Conservation (phyloP, 2,113 vertebrate genomes). For the Pseudonaja textilis region DNA sequence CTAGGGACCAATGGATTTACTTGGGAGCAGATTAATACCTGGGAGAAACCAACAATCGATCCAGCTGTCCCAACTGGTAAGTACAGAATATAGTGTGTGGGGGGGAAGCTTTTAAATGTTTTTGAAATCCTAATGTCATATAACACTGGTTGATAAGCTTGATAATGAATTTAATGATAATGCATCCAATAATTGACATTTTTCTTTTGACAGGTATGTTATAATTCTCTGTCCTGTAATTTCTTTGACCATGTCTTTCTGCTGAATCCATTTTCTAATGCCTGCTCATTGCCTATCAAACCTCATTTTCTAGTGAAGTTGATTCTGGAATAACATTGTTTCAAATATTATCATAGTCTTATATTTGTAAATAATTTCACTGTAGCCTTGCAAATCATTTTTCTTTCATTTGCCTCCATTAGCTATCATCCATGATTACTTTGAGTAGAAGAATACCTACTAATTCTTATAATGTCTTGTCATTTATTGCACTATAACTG, state of each 20-base stretch:
- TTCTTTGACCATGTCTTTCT: not conserved
- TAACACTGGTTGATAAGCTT: rapidly evolving
- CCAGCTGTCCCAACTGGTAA: constrained; percentile 89
- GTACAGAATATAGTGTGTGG: constrained; percentile 7
- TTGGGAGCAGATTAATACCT: constrained; percentile 97
- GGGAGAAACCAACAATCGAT: constrained; percentile 92
- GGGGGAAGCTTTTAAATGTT: not conserved
- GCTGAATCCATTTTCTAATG: not conserved
- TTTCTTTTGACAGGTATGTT: not conserved
- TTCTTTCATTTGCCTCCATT: not conserved
- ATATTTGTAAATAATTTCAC: not conserved
- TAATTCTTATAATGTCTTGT: not conserved
- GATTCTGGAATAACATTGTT: not conserved
- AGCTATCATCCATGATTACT: not conserved
- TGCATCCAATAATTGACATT: not conserved
- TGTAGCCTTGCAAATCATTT: not conserved
- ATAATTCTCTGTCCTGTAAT: not conserved
- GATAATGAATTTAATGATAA: not conserved
- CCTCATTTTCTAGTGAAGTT: not conserved
- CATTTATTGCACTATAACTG: not conserved
- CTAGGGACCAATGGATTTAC: constrained; percentile 95
- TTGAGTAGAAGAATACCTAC: not conserved
- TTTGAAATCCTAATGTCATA: not conserved
- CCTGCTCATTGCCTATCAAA: not conserved
- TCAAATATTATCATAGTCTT: not conserved